Base-by-base conservation (phyloP, 1,140 invertebrate species). In the Drosophila bifasciata region DNA sequence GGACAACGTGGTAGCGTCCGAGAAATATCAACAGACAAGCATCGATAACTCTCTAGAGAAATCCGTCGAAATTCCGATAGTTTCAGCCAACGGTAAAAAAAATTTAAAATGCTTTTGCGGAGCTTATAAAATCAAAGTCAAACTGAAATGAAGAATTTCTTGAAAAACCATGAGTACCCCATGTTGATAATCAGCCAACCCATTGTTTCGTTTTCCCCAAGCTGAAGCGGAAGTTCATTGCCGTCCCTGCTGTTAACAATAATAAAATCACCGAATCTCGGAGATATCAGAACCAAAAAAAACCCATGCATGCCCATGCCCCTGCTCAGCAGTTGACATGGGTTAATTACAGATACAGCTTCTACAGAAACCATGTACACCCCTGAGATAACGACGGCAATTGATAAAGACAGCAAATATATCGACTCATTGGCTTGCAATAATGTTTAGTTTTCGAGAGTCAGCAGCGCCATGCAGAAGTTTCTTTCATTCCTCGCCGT, bases 331-430 rank as follows among this genome's bases (percentile, higher is more conserved):
- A 41, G 51, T 16, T 23, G 51, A 73, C 70, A 74, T 57, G 56
- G 70, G 11, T 32, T 74, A 74, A 74, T 74, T 74, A 74, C 56
- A 44, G 25, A 17, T 36, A 23, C 69, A 73, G 69, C 70, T 73
- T 73, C 70, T 48, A 45, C 70, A 28, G 70, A 73, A 73, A 73
- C 21, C 59, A 52, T 72, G 67, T 72, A 52, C 64, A 17, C 16
- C 23, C 21, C 36, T 13, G 32, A 74, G 70, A 74, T 74, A 74
- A 74, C 45, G 23, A 11, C 28, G 2, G 16, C 3, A 45, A 57
- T 64, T 74, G 70, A 74, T 74, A 74, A 64, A 45, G 39, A 21
- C 51, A 50, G 19, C 6, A 40, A 63, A 68, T 68, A 68, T 68
- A 68, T 68, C 64, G 63, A 51, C 62, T 46, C 21, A 48, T 36